These are phyloP conservation scores for Eristalis arbustorum DNA, from an alignment of 2,888 invertebrate genomes.

Conservation along the genomic window DNA sequence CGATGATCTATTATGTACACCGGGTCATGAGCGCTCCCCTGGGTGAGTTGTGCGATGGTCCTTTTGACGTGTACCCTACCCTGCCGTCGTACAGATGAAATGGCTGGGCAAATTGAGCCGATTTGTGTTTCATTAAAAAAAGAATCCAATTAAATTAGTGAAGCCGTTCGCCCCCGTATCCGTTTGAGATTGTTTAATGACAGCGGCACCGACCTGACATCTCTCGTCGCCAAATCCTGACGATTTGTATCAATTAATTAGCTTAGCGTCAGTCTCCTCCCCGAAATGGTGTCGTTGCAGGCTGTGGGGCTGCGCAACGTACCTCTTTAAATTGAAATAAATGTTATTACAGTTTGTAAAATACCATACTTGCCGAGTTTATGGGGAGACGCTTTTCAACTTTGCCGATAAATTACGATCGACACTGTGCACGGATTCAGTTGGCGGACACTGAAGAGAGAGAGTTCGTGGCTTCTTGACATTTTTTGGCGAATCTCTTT, in stretches of 20 bases:
- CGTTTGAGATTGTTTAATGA: neutral
- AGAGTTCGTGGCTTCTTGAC: neutral
- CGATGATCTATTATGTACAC: constrained; percentile 44
- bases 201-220: neutral
- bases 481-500: neutral
- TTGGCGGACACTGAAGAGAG: neutral
- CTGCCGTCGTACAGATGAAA: neutral
- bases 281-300: neutral
- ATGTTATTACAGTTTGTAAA: neutral
- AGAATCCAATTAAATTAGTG: neutral
- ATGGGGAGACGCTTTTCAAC: neutral
- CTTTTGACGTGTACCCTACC: neutral
- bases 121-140: neutral
- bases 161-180: neutral
- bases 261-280: neutral
- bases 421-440: neutral
- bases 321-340: neutral
- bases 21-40: neutral
- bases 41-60: neutral
- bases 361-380: neutral
- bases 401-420: too few species aligned
- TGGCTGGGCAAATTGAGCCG: neutral
- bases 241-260: neutral
- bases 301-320: neutral
- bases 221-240: neutral